Evolutionary conservation across 2,113 vertebrate genomes (phyloP).

Genomic region (Pluvialis apricaria): DNA sequence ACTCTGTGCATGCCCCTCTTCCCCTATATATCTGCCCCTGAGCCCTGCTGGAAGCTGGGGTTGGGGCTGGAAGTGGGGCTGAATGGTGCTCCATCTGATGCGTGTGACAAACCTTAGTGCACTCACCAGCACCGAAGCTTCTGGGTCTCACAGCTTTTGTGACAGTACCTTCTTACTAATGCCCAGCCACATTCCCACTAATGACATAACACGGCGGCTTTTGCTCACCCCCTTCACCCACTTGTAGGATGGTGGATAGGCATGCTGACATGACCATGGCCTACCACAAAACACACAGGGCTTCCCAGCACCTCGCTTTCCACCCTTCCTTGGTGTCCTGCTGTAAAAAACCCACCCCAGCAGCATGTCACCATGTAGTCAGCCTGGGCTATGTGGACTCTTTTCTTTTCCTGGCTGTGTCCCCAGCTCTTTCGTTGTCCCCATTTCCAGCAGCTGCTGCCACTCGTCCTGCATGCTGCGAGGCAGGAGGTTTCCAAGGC

Average conservation of each 20-base stretch:
- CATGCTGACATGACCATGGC: rapidly evolving
- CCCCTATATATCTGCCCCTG: rapidly evolving
- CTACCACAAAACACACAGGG: background rate
- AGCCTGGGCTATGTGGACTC: rapidly evolving
- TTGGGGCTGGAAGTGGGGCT: background rate
- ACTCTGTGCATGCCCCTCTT: background rate
- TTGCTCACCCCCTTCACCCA: background rate
- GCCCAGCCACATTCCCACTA: background rate
- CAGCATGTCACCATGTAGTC: background rate
- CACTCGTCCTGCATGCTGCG: rapidly evolving
- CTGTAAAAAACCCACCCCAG: background rate
- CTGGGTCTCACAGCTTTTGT: background rate
- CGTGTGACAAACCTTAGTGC: background rate
- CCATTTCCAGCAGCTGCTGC: background rate
- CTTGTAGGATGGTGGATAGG: background rate
- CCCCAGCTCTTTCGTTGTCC: background rate
- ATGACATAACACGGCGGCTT: rapidly evolving
- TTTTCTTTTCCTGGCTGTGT: background rate
- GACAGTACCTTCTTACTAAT: rapidly evolving
- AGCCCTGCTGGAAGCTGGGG: background rate
- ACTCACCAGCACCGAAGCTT: background rate
- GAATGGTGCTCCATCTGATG: rapidly evolving
- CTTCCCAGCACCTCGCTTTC: background rate
- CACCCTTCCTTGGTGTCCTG: background rate
- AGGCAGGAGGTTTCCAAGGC: background rate